phyloP scores from a whole-genome alignment of 2,113 vertebrate genomes.

The Silurus meridionalis region DNA sequence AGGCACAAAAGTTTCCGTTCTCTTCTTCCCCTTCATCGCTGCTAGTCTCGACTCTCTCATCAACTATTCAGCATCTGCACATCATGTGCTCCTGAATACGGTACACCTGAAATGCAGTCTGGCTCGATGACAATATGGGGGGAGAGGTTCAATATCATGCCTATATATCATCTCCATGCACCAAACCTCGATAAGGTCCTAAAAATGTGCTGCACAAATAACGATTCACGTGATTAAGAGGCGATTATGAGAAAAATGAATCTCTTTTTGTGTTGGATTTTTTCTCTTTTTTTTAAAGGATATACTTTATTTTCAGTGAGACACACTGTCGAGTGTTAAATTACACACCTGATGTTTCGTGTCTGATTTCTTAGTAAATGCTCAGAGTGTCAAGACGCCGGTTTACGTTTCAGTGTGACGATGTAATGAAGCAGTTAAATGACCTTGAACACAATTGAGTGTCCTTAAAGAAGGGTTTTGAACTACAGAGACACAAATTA shows the following conservation, averaged over 20 bases:
- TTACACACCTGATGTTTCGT: conserved; percentile 31
- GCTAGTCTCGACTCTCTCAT: conserved; percentile 68
- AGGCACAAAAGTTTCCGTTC: conserved; percentile 58
- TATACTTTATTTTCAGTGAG: background rate
- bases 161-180: conserved; percentile 56
- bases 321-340: conserved; percentile 27
- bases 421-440: conserved; percentile 16
- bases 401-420: conserved; percentile 40
- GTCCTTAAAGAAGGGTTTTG: background rate
- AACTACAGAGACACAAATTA: background rate
- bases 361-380: background rate
- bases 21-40: conserved; percentile 52
- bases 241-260: background rate
- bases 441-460: conserved; percentile 19
- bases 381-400: conserved; percentile 29
- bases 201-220: conserved; percentile 29
- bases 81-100: conserved; percentile 71
- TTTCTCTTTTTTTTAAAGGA: background rate
- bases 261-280: background rate
- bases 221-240: background rate
- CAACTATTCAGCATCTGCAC: conserved; percentile 77
- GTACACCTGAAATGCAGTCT: conserved; percentile 61
- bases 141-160: conserved; percentile 56
- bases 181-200: conserved; percentile 33
- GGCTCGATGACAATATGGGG: conserved; percentile 61